Evolutionary conservation across 2,888 invertebrate species (phyloP), one percentile per base, ranked within the genome.

Genomic region (Cheiracanthium punctorium): DNA sequence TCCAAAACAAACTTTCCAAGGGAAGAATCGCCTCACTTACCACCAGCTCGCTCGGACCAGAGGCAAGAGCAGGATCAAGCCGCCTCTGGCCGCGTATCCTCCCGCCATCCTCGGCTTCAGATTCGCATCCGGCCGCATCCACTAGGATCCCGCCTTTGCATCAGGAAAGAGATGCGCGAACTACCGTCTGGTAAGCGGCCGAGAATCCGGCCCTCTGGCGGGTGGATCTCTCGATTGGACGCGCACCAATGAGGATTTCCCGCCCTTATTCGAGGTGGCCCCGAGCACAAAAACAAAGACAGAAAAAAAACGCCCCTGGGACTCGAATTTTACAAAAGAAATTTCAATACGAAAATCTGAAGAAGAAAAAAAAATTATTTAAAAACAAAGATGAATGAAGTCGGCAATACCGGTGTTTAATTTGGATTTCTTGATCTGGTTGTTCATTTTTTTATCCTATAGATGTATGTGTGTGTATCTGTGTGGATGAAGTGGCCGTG

Each of bases 41-140:
- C 85, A 85, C 85, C 85, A 85, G 48, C 74, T 85, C 30, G 80
- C 85, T 75, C 85, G 80, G 85, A 85, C 85, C 80, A 85, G 80
- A 85, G 85, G 85, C 80, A 85, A 85, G 74, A 85, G 75, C 74
- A 85, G 48, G 48, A 84, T 77, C 71, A 77, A 73, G 76, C 82
- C 77, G 82, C 82, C 82, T 84, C 82, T 84, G 82, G 82, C 73
- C 82, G 82, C 77, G 64, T 77, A 72, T 82, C 64, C 72, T 41
- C 41, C 71, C 76, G 70, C 76, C 76, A 77, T 82, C 76, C 72
- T 84, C 72, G 73, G 77, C 71, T 72, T 77, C 72, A 84, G 77
- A 24, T 77, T 77, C 72, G 72, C 82, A 77, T 84, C 82, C 82
- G 77, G 71, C 72, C 30, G 52, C 24, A 76, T 72, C 65, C 67